Evolutionary conservation across 1,140 invertebrate genomes (phyloP).

Genomic region (Galendromus occidentalis): DNA sequence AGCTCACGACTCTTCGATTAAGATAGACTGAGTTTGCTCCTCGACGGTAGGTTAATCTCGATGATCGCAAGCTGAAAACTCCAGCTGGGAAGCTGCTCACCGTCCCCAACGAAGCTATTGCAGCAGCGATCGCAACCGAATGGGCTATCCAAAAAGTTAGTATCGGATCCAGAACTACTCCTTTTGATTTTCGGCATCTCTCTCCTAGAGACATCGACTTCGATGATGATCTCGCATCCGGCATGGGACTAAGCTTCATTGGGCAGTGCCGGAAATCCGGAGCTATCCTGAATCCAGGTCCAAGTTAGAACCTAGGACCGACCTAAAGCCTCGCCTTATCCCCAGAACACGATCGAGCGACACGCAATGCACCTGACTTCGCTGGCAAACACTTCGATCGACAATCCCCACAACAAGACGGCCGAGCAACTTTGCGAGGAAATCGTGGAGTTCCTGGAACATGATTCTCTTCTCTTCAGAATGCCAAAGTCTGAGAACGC

Average conservation of each 20-base stretch:
- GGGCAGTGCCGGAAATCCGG: no score
- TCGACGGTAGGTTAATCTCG: slow-evolving; percentile 21
- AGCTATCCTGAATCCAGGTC: no score
- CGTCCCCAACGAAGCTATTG: slow-evolving; percentile 28
- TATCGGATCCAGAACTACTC: no score
- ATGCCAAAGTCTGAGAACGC: background rate
- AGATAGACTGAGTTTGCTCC: no score
- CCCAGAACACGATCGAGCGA: slow-evolving; percentile 23
- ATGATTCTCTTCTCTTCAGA: slow-evolving; percentile 29
- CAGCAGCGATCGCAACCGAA: slow-evolving; percentile 28
- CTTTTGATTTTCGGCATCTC: no score
- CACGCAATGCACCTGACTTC: slow-evolving; percentile 28
- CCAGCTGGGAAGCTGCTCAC: slow-evolving; percentile 27
- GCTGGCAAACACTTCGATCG: slow-evolving; percentile 27
- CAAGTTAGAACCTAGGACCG: no score
- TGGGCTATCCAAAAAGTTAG: slow-evolving; percentile 24
- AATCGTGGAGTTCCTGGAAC: slow-evolving; percentile 27
- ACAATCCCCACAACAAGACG: slow-evolving; percentile 26
- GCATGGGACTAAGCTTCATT: no score
- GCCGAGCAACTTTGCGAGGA: slow-evolving; percentile 21
- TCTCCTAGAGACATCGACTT: no score
- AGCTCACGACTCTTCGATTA: no score
- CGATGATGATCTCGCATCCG: no score
- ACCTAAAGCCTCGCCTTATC: no score
- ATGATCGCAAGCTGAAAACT: slow-evolving; percentile 28